These are phyloP conservation scores for Psococerastis gibbosa DNA, from an alignment of 2,888 invertebrate genomes.

Conservation along the genomic window DNA sequence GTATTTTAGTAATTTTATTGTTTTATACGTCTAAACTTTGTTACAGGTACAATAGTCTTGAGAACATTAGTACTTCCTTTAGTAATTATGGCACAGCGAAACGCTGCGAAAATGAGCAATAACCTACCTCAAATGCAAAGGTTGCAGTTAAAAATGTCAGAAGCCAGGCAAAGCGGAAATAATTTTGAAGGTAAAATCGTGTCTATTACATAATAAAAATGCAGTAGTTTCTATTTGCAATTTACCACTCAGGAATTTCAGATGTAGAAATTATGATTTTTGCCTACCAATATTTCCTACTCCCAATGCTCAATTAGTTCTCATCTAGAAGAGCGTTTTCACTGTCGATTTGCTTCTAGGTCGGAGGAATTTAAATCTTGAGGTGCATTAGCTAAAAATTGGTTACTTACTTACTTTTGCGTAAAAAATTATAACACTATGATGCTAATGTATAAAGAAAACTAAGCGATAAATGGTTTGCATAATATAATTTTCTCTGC, in stretches of 20 bases:
- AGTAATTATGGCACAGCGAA: slow-evolving; percentile 20
- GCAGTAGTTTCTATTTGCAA: neutral
- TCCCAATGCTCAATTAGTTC: too few species aligned
- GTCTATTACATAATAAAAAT: slow-evolving; percentile 5
- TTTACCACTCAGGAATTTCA: neutral
- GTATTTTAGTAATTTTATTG: too few species aligned
- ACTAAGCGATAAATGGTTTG: too few species aligned
- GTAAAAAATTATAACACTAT: too few species aligned
- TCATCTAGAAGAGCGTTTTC: too few species aligned
- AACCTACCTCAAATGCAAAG: slow-evolving; percentile 68
- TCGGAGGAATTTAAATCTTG: too few species aligned
- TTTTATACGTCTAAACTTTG: too few species aligned
- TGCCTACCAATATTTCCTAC: too few species aligned
- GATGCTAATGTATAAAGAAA: too few species aligned
- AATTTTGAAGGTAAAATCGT: slow-evolving; percentile 38
- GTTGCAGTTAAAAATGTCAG: slow-evolving; percentile 65
- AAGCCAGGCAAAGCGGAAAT: slow-evolving; percentile 72
- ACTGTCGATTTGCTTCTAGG: too few species aligned
- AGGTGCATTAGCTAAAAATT: too few species aligned
- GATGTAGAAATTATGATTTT: slow-evolving; percentile 1
- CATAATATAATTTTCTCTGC: slow-evolving; percentile 16
- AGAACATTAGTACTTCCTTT: slow-evolving; percentile 1
- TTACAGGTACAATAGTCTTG: neutral
- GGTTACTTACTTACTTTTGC: too few species aligned
- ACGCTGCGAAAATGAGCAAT: slow-evolving; percentile 63